A percentile compares a stretch with the other conserved stretches of the same genome.
Conservation (phyloP, 1,140 invertebrate species). For the Dreissena polymorpha region DNA sequence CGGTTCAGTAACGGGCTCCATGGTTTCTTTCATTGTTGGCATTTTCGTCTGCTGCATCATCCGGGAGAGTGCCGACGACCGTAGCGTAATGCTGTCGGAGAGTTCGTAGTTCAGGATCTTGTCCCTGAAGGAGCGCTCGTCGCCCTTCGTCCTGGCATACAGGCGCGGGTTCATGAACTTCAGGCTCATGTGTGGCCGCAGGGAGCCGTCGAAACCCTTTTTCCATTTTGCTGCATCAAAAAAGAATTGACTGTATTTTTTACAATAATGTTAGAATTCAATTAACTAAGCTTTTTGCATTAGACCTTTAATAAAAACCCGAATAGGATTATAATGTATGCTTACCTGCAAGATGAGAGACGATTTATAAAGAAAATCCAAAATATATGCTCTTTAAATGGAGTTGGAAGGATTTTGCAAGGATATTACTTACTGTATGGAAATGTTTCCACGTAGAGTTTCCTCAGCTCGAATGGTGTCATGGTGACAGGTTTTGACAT, state of each 20-base stretch:
- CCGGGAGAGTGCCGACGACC: constrained; percentile 39
- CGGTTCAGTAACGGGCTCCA: background rate
- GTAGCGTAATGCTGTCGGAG: constrained; percentile 30
- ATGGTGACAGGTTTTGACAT: constrained; percentile 49
- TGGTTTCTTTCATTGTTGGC: constrained; percentile 36
- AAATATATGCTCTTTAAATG: too few relatives aligned
- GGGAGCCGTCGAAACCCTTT: constrained; percentile 25
- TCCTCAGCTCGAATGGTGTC: constrained; percentile 48
- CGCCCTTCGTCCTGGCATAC: constrained; percentile 21
- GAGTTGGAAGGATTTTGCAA: too few relatives aligned
- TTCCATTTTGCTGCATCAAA: constrained; percentile 39
- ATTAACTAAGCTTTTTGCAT: too few relatives aligned
- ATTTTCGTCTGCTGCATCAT: constrained; percentile 28
- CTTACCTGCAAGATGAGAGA: too few relatives aligned
- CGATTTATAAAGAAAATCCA: too few relatives aligned
- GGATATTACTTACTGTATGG: constrained; percentile 41
- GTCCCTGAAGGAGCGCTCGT: constrained; percentile 32
- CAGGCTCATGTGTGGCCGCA: constrained; percentile 41
- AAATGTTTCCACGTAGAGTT: constrained; percentile 50
- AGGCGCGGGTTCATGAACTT: constrained; percentile 32
- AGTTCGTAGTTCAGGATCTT: constrained; percentile 48
- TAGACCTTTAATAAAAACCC: too few relatives aligned
- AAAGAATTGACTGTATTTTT: background rate
- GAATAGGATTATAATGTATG: too few relatives aligned
- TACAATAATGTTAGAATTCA: too few relatives aligned